Base-by-base conservation (phyloP, 2,888 invertebrate genomes). In the Acleris holmiana region DNA sequence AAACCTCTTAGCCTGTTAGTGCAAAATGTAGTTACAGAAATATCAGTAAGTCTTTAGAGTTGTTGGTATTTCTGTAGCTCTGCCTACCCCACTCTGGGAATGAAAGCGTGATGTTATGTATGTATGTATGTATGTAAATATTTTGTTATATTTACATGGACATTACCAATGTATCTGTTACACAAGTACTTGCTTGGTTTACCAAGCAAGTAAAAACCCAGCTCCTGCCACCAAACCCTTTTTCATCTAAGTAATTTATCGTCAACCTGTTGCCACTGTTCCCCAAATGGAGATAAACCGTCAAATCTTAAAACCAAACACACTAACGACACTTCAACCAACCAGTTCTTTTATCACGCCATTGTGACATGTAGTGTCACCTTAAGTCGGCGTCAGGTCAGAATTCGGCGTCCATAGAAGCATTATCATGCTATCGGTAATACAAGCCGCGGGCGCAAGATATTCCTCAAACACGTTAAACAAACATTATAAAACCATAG, bases 351-450 rank as follows among this genome's bases (percentile, higher is more conserved):
- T 78, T 74, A 78, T 70, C 75, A 68, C 69, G 67, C 65, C 66
- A 70, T 74, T 78, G 75, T 80, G 71, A 73, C 77, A 69, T 76
- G 76, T 70, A 71, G 71, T 88, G 88, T 89, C 89, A 87, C 80
- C 83, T 67, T 67, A 76, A 73, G 79, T 70, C 79, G 77, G 77
- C 74, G 55, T 76, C 75, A 69, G 74, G 75, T 78, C 73, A 81
- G 80, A 86, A 82, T 88, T 89, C 87, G 89, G 89, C 84, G 78
- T 83, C 81, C 81, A 78, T 80, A 76, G 75, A 68, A 73, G 72
- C 76, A 88, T 91, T 91, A 91, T 84, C 90, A 86, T 82, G 54
- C 78, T 71, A 71, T 74, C 76, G 91, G 83, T 91, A 91, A 91
- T 83, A 81, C 83, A 74, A 67, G 68, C 68, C 74, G 76, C 83